These are phyloP conservation scores for Heterotis niloticus DNA, from an alignment of 2,113 vertebrate genomes.

Conservation along the genomic window DNA sequence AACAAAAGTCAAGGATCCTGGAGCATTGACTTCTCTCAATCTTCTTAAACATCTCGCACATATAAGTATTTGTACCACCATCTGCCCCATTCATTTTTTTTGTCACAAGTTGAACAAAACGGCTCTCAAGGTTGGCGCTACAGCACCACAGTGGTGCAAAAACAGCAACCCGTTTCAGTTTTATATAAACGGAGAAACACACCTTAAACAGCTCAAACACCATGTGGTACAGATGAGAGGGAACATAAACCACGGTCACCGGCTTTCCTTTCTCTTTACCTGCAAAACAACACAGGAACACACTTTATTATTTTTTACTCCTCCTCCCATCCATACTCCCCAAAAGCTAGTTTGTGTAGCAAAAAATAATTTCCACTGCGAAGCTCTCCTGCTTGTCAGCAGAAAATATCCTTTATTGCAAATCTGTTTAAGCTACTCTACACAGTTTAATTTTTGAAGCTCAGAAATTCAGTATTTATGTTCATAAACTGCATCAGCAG, in stretches of 20 bases:
- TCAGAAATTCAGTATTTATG: too few species aligned
- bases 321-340: background rate
- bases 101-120: background rate
- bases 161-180: too few species aligned
- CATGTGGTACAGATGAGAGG: conserved; percentile 98
- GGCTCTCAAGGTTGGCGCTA: too few species aligned
- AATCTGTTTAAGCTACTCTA: too few species aligned
- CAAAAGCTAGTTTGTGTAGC: background rate
- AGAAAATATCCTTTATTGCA: too few species aligned
- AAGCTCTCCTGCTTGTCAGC: too few species aligned
- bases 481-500: too few species aligned
- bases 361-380: too few species aligned
- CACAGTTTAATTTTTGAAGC: too few species aligned
- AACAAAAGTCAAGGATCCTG: too few species aligned
- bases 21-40: background rate
- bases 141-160: too few species aligned
- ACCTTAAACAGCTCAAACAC: conserved; percentile 99
- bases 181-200: conserved; percentile 40
- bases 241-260: conserved; percentile 88
- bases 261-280: conserved; percentile 77
- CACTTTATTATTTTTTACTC: background rate
- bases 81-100: background rate
- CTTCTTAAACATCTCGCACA: background rate
- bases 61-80: background rate
- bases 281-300: conserved; percentile 51